Conservation (phyloP, 2,113 vertebrate genomes). For the Trinectes maculatus region DNA sequence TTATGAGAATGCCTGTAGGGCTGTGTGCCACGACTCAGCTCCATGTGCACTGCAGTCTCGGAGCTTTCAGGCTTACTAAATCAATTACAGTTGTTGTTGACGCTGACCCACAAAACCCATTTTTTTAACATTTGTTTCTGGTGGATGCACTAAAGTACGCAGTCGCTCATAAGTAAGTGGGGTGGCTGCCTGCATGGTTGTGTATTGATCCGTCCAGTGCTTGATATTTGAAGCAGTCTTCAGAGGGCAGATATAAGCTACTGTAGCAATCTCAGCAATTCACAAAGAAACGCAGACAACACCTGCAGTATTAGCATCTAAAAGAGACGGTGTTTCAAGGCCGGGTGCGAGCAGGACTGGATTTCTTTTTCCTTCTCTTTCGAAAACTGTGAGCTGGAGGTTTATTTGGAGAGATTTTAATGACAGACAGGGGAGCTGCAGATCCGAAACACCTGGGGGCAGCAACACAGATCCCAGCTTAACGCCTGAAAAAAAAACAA, state of each 20-base stretch:
- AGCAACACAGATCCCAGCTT: slow-evolving; percentile 40
- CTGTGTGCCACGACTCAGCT: slow-evolving; percentile 61
- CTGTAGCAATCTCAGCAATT: slow-evolving; percentile 21
- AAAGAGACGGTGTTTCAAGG: slow-evolving; percentile 47
- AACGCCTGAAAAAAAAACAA: slow-evolving; percentile 32
- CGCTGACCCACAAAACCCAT: slow-evolving; percentile 46
- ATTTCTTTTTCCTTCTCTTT: slow-evolving; percentile 30
- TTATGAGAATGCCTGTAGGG: slow-evolving; percentile 69
- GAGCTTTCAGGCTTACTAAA: slow-evolving; percentile 73
- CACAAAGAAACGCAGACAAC: slow-evolving; percentile 32
- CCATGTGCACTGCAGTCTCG: slow-evolving; percentile 62
- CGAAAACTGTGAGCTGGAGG: slow-evolving; percentile 49
- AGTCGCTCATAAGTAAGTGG: slow-evolving; percentile 31
- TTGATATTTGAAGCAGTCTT: slow-evolving; percentile 10
- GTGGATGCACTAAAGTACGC: slow-evolving; percentile 29
- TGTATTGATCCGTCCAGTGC: slow-evolving; percentile 16
- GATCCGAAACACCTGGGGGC: slow-evolving; percentile 41
- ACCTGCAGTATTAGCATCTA: too few species aligned
- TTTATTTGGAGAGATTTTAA: slow-evolving; percentile 66
- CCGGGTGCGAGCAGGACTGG: slow-evolving; percentile 16
- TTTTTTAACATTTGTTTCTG: slow-evolving; percentile 43
- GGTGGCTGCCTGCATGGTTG: slow-evolving; percentile 18
- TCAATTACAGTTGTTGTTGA: slow-evolving; percentile 73
- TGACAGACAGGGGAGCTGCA: slow-evolving; percentile 57
- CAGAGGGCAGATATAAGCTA: slow-evolving; percentile 25